These are phyloP conservation scores for Rhyacophila brunnea DNA, from an alignment of 1,140 invertebrate species.

Conservation along the genomic window DNA sequence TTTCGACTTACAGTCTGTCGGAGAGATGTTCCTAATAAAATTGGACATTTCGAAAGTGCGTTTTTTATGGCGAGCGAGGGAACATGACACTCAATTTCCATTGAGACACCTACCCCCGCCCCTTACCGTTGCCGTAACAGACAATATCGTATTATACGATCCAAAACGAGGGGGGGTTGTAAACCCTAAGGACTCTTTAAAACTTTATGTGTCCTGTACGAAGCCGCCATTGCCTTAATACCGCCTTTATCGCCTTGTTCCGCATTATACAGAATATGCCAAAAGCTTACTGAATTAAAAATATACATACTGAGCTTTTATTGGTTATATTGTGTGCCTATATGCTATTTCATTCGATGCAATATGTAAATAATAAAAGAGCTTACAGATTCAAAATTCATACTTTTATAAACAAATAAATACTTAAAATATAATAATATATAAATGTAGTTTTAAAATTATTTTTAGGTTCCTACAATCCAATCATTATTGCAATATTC, in stretches of 20 bases:
- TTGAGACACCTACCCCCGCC: constrained; percentile 27
- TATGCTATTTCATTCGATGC: too few relatives aligned
- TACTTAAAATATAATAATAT: too few relatives aligned
- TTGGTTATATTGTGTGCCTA: too few relatives aligned
- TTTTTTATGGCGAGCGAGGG: constrained; percentile 34
- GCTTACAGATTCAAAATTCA: too few relatives aligned
- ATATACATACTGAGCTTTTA: too few relatives aligned
- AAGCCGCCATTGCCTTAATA: constrained; percentile 7
- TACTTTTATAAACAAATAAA: too few relatives aligned
- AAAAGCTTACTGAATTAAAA: too few relatives aligned
- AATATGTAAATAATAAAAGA: too few relatives aligned
- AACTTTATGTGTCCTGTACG: constrained; percentile 32
- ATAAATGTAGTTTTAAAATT: too few relatives aligned
- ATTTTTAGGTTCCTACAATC: too few relatives aligned
- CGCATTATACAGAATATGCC: not conserved
- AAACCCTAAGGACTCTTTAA: constrained; percentile 34
- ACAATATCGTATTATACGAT: constrained; percentile 36
- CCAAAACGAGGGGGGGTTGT: constrained; percentile 14
- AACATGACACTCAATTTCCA: constrained; percentile 37
- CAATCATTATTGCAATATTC: too few relatives aligned
- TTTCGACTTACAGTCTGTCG: constrained; percentile 8
- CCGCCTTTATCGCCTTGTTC: constrained; percentile 10
- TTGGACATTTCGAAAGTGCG: constrained; percentile 36
- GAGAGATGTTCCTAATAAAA: constrained; percentile 35
- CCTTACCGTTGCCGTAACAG: constrained; percentile 33